Evolutionary conservation across 35 echinoderm and acorn worm genomes (phyloP).

Genomic region (Nesometra sesokonis): DNA sequence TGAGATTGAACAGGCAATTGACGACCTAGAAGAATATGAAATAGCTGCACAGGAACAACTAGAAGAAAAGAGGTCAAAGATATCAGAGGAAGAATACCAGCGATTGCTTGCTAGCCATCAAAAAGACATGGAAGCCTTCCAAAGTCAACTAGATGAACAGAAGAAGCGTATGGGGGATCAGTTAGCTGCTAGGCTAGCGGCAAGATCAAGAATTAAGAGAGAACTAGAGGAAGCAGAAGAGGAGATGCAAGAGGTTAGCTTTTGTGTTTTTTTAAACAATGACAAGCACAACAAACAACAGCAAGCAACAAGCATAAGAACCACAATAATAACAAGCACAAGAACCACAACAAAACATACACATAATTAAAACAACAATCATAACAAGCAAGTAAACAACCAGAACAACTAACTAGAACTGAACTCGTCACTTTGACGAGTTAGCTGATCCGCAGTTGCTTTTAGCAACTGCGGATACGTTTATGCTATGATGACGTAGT

Average conservation of each 20-base stretch:
- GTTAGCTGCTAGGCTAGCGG: slow-evolving; percentile 59
- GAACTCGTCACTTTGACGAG: too few relatives aligned
- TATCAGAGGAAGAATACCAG: slow-evolving; percentile 67
- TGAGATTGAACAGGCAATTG: slow-evolving; percentile 40
- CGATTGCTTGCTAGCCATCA: slow-evolving; percentile 51
- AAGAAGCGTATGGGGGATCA: slow-evolving; percentile 39
- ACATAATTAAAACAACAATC: too few relatives aligned
- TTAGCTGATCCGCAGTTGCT: too few relatives aligned
- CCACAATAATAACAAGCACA: too few relatives aligned
- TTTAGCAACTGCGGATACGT: too few relatives aligned
- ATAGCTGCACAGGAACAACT: slow-evolving; percentile 36
- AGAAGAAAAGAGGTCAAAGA: slow-evolving; percentile 19
- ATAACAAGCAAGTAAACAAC: too few relatives aligned
- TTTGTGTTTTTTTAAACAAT: too few relatives aligned
- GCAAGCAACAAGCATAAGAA: too few relatives aligned
- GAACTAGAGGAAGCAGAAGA: slow-evolving; percentile 37
- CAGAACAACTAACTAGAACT: too few relatives aligned
- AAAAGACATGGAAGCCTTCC: slow-evolving; percentile 53
- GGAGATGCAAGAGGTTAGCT: slow-evolving; percentile 6
- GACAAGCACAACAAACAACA: too few relatives aligned
- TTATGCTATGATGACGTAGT: too few relatives aligned
- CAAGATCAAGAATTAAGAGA: slow-evolving; percentile 24
- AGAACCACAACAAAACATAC: too few relatives aligned
- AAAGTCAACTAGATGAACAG: slow-evolving; percentile 27
- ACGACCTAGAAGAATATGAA: slow-evolving; percentile 47